These are phyloP conservation scores for Tetraodon nigroviridis DNA, from an alignment of 2,113 vertebrate genomes.

Conservation along the genomic window DNA sequence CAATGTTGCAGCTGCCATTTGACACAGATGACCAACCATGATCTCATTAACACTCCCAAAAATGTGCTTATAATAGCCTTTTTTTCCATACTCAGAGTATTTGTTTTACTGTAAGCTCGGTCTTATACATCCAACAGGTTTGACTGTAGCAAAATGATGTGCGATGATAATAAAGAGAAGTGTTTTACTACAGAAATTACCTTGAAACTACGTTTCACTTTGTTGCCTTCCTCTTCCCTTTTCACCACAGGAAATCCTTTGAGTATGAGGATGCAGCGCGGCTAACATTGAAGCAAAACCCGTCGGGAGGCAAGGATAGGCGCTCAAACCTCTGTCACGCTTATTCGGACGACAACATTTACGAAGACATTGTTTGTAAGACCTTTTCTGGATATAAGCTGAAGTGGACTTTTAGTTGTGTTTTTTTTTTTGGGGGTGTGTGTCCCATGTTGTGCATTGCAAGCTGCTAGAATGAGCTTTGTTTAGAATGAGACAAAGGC, in stretches of 20 bases:
- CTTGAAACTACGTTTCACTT: conserved; percentile 16
- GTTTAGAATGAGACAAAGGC: conserved; percentile 14
- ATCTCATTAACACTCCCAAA: not conserved
- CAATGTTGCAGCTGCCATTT: not conserved
- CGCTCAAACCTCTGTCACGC: conserved; percentile 78
- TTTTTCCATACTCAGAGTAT: conserved; percentile 2
- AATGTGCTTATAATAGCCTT: not conserved
- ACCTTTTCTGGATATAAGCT: not conserved
- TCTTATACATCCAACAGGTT: conserved; percentile 13
- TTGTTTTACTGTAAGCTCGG: conserved; percentile 7
- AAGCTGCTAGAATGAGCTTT: not conserved
- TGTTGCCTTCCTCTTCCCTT: conserved; percentile 16
- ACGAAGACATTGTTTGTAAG: conserved; percentile 93
- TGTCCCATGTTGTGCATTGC: not conserved
- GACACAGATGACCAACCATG: not conserved
- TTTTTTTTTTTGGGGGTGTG: too few species aligned
- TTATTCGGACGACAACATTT: conserved; percentile 93
- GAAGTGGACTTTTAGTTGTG: not conserved
- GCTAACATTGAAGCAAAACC: conserved; percentile 71
- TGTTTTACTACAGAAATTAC: conserved; percentile 20
- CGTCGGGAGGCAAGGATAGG: conserved; percentile 62
- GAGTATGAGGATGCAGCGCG: conserved; percentile 92
- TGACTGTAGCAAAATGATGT: conserved; percentile 22
- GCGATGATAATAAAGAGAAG: conserved; percentile 3
- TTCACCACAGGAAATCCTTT: conserved; percentile 88